Evolutionary conservation across 1,140 invertebrate genomes (phyloP).

Genomic region (Penaeus chinensis): DNA sequence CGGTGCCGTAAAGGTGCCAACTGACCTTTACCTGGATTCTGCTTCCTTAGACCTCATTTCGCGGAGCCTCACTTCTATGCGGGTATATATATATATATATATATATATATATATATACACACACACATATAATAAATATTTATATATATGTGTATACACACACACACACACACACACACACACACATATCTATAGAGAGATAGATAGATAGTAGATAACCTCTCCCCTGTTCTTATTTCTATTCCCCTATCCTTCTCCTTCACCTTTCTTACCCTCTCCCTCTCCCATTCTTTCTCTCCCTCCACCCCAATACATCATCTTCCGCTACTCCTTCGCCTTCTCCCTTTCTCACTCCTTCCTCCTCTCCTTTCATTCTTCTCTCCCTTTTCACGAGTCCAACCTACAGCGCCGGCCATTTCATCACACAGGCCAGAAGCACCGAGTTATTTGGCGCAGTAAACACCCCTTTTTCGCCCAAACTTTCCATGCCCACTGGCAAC

Average conservation of each 20-base stretch:
- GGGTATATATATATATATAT: constrained; percentile 29
- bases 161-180: constrained; percentile 12
- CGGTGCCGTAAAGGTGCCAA: too few relatives aligned
- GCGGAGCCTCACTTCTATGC: not conserved
- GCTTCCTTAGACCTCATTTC: too few relatives aligned
- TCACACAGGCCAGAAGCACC: too few relatives aligned
- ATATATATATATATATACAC: constrained; percentile 33
- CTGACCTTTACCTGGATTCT: too few relatives aligned
- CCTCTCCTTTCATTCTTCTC: not conserved
- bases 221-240: too few relatives aligned
- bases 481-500: too few relatives aligned
- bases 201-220: constrained; percentile 27
- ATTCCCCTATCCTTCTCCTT: too few relatives aligned
- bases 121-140: constrained; percentile 22
- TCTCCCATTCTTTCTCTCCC: constrained; percentile 5
- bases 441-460: too few relatives aligned
- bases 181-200: constrained; percentile 23
- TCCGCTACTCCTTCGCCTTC: too few relatives aligned
- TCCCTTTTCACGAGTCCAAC: not conserved
- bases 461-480: too few relatives aligned
- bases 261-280: not conserved
- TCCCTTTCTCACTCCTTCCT: not conserved
- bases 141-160: constrained; percentile 34
- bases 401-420: not conserved
- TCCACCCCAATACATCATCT: too few relatives aligned